phyloP scores from a whole-genome alignment of 37 sponge, comb jelly and placozoan species.

The Spongilla lacustris region DNA sequence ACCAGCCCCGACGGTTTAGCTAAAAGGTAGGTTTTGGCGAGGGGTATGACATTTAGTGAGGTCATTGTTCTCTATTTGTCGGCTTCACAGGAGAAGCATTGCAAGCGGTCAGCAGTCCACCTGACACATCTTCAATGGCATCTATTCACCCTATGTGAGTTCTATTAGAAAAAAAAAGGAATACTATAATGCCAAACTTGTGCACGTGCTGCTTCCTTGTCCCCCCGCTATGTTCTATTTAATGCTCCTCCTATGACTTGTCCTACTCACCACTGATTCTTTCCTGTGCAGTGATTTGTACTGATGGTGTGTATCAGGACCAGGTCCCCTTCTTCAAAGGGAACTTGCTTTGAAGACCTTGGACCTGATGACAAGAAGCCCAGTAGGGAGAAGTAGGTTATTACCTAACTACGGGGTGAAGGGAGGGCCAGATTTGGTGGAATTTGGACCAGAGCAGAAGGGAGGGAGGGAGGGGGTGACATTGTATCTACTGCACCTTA shows the following conservation, averaged over 20 bases:
- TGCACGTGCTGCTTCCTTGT: no score
- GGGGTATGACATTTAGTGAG: no score
- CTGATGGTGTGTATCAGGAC: slow-evolving; percentile 78
- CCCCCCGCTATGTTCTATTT: neutral
- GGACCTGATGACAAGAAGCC: slow-evolving; percentile 93
- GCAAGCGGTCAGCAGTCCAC: slow-evolving; percentile 80
- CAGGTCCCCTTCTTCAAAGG: slow-evolving; percentile 71
- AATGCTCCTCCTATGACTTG: neutral
- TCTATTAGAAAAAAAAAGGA: no score
- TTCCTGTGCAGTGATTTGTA: slow-evolving; percentile 57
- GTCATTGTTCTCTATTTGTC: neutral
- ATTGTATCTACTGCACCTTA: no score
- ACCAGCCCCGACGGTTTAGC: slow-evolving; percentile 23
- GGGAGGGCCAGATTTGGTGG: no score
- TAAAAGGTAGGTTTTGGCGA: no score
- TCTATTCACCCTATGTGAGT: slow-evolving; percentile 79
- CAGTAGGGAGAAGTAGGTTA: slow-evolving; percentile 79
- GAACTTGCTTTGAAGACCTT: slow-evolving; percentile 76
- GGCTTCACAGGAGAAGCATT: slow-evolving; percentile 82
- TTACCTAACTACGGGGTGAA: neutral
- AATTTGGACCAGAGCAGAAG: no score
- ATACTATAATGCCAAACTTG: no score
- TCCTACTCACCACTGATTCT: neutral
- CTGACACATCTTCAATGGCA: slow-evolving; percentile 83
- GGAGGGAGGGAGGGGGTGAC: no score